Conservation (phyloP, 1,140 invertebrate species). For the Pseudomyrmex cubaensis region DNA sequence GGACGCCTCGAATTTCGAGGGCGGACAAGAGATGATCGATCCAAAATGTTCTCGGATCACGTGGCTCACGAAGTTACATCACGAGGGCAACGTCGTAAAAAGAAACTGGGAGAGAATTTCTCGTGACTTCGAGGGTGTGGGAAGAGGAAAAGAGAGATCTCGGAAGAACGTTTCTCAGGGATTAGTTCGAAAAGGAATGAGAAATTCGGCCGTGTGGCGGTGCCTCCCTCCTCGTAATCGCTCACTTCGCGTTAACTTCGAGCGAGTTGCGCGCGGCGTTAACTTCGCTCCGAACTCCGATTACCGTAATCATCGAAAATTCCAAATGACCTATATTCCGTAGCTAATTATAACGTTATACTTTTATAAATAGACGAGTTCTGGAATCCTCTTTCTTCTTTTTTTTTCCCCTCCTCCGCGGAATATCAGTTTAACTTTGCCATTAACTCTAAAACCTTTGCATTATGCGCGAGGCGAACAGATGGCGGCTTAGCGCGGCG, state of each 20-base stretch:
- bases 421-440: neutral
- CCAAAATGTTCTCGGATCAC: conserved; percentile 50
- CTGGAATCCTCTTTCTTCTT: neutral
- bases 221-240: conserved; percentile 3
- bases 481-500: neutral
- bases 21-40: conserved; percentile 55
- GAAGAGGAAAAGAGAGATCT: neutral
- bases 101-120: conserved; percentile 23
- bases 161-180: conserved; percentile 9
- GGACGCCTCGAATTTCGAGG: conserved; percentile 71
- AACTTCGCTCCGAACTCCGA: conserved; percentile 11
- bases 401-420: no score
- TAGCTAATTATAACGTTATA: conserved; percentile 15
- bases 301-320: conserved; percentile 10
- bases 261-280: conserved; percentile 1
- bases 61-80: neutral
- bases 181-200: conserved; percentile 24
- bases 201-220: conserved; percentile 11
- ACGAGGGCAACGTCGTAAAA: conserved; percentile 23
- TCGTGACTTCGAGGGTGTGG: neutral
- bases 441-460: neutral
- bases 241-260: conserved; percentile 23
- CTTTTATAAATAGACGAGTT: neutral
- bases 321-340: neutral
- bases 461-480: conserved; percentile 3